A percentile compares a stretch with the other conserved stretches of the same genome.
phyloP scores from a whole-genome alignment of 37 sponge, comb jelly and placozoan species.

The Chondrilla cf. caribensis region DNA sequence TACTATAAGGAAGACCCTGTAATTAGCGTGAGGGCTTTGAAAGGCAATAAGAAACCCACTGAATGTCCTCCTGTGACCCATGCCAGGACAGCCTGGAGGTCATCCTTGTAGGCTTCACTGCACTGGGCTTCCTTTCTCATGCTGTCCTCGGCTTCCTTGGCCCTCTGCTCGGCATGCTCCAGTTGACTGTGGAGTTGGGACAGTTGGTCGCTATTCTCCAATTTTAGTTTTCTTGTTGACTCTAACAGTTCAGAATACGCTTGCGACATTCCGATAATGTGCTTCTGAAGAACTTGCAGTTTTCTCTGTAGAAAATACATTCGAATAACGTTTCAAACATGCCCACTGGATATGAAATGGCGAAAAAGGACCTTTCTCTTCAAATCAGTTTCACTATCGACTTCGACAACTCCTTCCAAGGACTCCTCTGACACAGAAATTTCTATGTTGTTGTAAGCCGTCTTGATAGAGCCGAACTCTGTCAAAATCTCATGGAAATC shows the following conservation, averaged over 20 bases:
- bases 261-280: constrained; percentile 6
- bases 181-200: too few species aligned
- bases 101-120: neutral
- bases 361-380: neutral
- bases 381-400: constrained; percentile 2
- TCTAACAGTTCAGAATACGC: neutral
- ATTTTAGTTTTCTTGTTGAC: neutral
- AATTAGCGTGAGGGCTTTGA: neutral
- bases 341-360: neutral
- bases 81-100: neutral
- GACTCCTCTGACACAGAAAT: neutral
- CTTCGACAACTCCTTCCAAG: neutral
- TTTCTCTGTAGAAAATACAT: neutral
- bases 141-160: neutral
- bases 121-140: neutral
- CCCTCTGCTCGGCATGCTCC: neutral
- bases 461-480: neutral
- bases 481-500: neutral
- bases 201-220: neutral
- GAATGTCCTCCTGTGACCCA: neutral
- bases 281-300: neutral
- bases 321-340: neutral
- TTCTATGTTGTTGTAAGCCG: neutral
- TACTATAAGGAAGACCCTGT: neutral
- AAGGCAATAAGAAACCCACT: neutral